Evolutionary conservation across 2,797 vertebrate genomes (phyloP).

Genomic region (Catamblyrhynchus diadema): DNA sequence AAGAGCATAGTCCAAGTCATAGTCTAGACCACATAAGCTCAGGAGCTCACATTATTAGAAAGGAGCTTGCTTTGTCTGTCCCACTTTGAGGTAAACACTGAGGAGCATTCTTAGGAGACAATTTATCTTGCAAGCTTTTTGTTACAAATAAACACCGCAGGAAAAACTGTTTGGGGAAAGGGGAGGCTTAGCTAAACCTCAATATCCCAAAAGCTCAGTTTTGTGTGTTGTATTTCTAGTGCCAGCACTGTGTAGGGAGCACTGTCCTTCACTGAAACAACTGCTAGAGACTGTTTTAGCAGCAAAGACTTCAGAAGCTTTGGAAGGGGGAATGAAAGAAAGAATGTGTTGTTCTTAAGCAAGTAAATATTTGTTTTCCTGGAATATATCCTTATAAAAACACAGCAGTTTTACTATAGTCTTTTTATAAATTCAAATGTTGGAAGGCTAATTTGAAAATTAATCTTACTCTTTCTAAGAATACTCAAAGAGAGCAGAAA

Average conservation of each 20-base stretch:
- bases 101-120: neutral
- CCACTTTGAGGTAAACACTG: neutral
- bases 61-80: neutral
- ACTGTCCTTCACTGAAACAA: neutral
- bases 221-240: neutral
- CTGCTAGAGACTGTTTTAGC: neutral
- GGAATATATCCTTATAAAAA: neutral
- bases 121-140: neutral
- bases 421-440: neutral
- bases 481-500: neutral
- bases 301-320: neutral
- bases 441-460: neutral
- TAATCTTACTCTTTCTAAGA: neutral
- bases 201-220: neutral
- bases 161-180: neutral
- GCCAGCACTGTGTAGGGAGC: neutral
- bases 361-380: slow-evolving; percentile 14
- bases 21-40: neutral
- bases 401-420: neutral
- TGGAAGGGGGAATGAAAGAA: neutral
- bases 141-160: neutral
- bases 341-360: neutral
- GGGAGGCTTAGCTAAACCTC: neutral
- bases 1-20: neutral
- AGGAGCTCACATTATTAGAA: neutral